These are phyloP conservation scores for Gallirallus australis DNA, from an alignment of 2,797 vertebrate genomes.

Conservation along the genomic window DNA sequence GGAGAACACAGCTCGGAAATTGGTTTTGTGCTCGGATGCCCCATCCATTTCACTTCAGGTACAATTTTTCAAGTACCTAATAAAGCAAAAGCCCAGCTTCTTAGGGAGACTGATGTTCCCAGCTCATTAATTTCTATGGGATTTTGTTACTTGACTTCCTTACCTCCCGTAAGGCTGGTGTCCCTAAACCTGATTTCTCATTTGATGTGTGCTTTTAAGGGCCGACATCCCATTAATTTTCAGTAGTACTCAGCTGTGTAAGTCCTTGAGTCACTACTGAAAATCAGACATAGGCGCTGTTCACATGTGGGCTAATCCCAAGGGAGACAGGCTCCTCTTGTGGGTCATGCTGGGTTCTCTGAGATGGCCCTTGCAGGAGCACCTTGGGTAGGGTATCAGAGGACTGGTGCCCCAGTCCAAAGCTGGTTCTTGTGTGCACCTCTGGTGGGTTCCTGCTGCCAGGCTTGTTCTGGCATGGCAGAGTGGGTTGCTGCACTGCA, in stretches of 20 bases:
- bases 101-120: not conserved
- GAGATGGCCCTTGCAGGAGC: not conserved
- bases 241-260: not conserved
- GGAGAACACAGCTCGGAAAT: not conserved
- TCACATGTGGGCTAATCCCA: not conserved
- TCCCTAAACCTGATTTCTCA: not conserved
- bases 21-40: not conserved
- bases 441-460: not conserved
- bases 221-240: not conserved
- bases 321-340: not conserved
- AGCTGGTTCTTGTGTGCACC: not conserved
- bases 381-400: not conserved
- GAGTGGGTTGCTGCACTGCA: not conserved
- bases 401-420: not conserved
- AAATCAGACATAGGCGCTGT: not conserved
- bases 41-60: not conserved
- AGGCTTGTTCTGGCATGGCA: not conserved
- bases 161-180: not conserved
- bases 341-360: not conserved
- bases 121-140: not conserved
- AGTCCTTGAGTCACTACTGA: not conserved
- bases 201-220: not conserved
- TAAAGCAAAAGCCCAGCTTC: not conserved
- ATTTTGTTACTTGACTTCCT: not conserved
- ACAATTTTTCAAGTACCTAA: not conserved